phyloP scores from a whole-genome alignment of 2,113 vertebrate species.

The Murina feae region DNA sequence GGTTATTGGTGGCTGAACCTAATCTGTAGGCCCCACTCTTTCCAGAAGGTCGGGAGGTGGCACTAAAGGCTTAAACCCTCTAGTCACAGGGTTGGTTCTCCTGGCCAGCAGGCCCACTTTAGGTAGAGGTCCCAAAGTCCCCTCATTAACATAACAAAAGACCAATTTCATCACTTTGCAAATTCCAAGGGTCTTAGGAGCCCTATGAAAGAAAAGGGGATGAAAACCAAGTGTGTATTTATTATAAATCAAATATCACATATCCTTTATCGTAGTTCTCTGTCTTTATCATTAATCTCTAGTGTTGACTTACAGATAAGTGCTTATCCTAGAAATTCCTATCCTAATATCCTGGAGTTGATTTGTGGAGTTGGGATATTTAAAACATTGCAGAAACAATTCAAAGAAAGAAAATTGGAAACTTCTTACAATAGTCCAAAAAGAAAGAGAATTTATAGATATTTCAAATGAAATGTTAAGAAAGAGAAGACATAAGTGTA shows the following conservation, averaged over 20 bases:
- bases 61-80: neutral
- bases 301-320: neutral
- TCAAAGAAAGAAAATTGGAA: neutral
- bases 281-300: neutral
- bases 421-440: neutral
- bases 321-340: neutral
- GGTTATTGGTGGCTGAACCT: neutral
- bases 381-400: neutral
- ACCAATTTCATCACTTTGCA: neutral
- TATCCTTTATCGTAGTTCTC: neutral
- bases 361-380: neutral
- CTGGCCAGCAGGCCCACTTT: neutral
- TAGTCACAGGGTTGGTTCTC: neutral
- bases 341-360: neutral
- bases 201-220: neutral
- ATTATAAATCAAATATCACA: neutral
- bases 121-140: neutral
- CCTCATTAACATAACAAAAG: neutral
- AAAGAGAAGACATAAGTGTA: neutral
- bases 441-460: neutral
- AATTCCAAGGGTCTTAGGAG: neutral
- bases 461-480: neutral
- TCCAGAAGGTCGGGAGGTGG: neutral
- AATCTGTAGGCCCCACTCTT: neutral
- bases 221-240: neutral